Conservation (phyloP, 2,888 invertebrate genomes). For the Sphaerophoria rueppellii region DNA sequence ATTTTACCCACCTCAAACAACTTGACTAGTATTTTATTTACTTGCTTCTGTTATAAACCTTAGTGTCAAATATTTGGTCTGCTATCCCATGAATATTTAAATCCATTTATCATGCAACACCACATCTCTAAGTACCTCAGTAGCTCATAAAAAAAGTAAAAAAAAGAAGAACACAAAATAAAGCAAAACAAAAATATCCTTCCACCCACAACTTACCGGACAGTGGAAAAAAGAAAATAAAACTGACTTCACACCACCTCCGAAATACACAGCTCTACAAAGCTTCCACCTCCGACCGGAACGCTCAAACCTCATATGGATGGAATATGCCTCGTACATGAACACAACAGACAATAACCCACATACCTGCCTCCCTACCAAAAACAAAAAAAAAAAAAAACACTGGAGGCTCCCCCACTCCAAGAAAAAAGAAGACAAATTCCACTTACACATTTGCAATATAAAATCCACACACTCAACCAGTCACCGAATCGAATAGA, state of each 20-base stretch:
- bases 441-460: background rate
- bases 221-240: background rate
- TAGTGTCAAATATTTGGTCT: slow-evolving; percentile 62
- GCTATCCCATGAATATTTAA: slow-evolving; percentile 60
- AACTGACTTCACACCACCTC: background rate
- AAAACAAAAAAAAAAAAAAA: slow-evolving; percentile 25
- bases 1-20: background rate
- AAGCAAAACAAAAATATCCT: slow-evolving; percentile 20
- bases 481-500: slow-evolving; percentile 63
- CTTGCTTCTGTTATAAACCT: slow-evolving; percentile 18
- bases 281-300: no score
- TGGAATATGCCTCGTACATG: background rate
- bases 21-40: background rate
- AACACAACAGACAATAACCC: slow-evolving; percentile 13
- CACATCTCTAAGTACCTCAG: slow-evolving; percentile 10
- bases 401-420: slow-evolving; percentile 30
- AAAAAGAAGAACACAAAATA: background rate
- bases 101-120: slow-evolving; percentile 59
- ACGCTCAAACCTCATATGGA: slow-evolving; percentile 41
- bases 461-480: slow-evolving; percentile 50
- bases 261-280: background rate
- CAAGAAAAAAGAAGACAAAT: background rate
- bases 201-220: slow-evolving; percentile 26
- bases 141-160: background rate
- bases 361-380: slow-evolving; percentile 14